Base-by-base conservation (phyloP, 1,140 invertebrate genomes). In the Bactericera cockerelli region DNA sequence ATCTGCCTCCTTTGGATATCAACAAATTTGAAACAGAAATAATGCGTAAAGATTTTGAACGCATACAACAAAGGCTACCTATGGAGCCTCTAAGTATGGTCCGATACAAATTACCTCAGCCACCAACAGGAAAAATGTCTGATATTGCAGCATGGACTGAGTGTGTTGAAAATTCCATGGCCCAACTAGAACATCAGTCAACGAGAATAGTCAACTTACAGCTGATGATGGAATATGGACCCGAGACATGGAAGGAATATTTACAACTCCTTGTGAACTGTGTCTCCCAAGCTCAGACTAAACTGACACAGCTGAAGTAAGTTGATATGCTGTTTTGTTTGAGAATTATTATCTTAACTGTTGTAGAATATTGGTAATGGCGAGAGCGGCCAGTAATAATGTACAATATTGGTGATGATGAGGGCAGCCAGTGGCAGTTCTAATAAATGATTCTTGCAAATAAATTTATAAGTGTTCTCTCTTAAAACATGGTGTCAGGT, bases 31-130 rank as follows among this genome's bases (percentile, higher is more conserved):
- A 97, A 79, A 97, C 93, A 0, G 80, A 88, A 28, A 80, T 94
- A 16, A 82, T 98, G 77, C 86, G 86, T 67, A 84, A 83, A 65
- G 94, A 98, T 75, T 93, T 94, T 76, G 93, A 98, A 71, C 73
- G 94, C 57, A 78, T 98, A 60, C 84, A 93, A 69, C 87, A 89
- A 66, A 77, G 91, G 49, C 72, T 88, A 56, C 92, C 93, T 1
- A 96, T 97, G 88, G 94, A 98, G 69, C 89, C 89, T 24, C 75
- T 98, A 8, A 95, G 88, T 66, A 98, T 97, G 93, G 98, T 96
- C 75, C 80, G 89, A 67, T 98, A 98, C 71, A 94, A 98, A 72
- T 72, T 98, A 19, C 94, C 93, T 1, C 88, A 91, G 8, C 95
- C 95, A 19, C 83, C 89, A 1, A 81, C 88, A 13, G 92, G 92